phyloP scores from a whole-genome alignment of 2,888 invertebrate species.

The Agrochola macilenta region DNA sequence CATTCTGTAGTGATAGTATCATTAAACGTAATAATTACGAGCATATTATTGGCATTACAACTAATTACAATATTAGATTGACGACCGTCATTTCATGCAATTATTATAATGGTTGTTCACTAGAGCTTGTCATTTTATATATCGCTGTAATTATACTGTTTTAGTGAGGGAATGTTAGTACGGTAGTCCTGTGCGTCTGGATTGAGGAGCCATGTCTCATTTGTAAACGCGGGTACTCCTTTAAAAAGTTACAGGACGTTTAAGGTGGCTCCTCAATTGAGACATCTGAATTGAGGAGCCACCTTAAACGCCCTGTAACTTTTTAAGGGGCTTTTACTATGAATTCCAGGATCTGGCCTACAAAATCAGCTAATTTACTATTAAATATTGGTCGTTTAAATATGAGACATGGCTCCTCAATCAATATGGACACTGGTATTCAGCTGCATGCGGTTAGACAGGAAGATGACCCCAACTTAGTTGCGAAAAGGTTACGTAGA shows the following conservation, averaged over 20 bases:
- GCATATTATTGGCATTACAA: not conserved
- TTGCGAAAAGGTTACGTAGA: not conserved
- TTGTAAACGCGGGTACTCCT: too few relatives aligned
- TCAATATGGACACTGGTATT: not conserved
- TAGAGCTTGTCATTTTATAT: not conserved
- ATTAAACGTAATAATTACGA: constrained; percentile 17
- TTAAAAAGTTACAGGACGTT: too few relatives aligned
- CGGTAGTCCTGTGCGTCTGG: not conserved
- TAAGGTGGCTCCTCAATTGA: too few relatives aligned
- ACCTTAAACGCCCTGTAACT: too few relatives aligned
- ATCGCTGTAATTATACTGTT: not conserved
- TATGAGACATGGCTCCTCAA: too few relatives aligned
- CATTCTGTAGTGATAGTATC: not conserved
- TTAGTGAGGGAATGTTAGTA: not conserved
- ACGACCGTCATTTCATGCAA: constrained; percentile 18
- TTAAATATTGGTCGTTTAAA: too few relatives aligned
- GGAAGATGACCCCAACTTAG: not conserved
- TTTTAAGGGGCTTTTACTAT: too few relatives aligned
- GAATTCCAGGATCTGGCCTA: too few relatives aligned
- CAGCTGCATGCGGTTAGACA: not conserved
- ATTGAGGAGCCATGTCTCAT: too few relatives aligned
- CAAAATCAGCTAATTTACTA: too few relatives aligned
- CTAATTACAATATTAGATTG: constrained; percentile 35
- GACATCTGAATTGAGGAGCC: too few relatives aligned
- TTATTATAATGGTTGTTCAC: constrained; percentile 32